Evolutionary conservation across 1,140 invertebrate genomes (phyloP).

Genomic region (Agraylea sexmaculata): DNA sequence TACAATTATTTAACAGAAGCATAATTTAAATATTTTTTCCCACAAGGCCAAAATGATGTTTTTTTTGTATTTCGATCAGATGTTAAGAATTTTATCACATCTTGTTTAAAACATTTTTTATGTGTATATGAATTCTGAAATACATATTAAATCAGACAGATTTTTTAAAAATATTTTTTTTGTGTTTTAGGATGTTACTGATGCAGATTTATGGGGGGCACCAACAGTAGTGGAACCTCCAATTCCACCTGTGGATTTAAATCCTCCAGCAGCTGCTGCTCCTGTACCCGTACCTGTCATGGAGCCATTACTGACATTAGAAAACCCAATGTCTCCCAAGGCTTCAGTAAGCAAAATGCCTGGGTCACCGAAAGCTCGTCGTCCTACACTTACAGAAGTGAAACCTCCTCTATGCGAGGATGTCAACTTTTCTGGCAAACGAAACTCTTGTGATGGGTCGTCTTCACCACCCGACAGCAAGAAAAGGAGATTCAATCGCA

Average conservation of each 20-base stretch:
- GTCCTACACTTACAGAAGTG: conserved; percentile 7
- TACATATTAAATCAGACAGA: too few species aligned
- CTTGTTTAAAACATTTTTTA: too few species aligned
- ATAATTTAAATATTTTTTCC: too few species aligned
- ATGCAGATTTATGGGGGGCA: conserved; percentile 10
- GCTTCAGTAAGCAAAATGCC: conserved; percentile 11
- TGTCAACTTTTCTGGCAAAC: conserved; percentile 16
- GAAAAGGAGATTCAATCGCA: conserved; percentile 18
- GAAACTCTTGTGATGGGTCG: conserved; percentile 6
- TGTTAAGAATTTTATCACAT: too few species aligned
- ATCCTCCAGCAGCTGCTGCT: not conserved
- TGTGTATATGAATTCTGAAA: too few species aligned
- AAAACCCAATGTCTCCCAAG: conserved; percentile 17
- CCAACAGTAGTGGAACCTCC: conserved; percentile 13
- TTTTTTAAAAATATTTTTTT: conserved; percentile 3
- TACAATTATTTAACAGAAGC: too few species aligned
- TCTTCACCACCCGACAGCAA: conserved; percentile 17
- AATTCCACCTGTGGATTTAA: conserved; percentile 7
- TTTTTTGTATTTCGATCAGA: too few species aligned
- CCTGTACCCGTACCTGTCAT: not conserved
- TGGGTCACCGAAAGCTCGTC: conserved; percentile 18
- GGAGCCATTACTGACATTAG: conserved; percentile 2
- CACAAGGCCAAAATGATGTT: too few species aligned
- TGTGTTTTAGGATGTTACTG: conserved; percentile 5
- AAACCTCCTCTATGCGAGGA: conserved; percentile 12